Conservation (phyloP, 2,797 vertebrate genomes). For the Anguilla megastoma region DNA sequence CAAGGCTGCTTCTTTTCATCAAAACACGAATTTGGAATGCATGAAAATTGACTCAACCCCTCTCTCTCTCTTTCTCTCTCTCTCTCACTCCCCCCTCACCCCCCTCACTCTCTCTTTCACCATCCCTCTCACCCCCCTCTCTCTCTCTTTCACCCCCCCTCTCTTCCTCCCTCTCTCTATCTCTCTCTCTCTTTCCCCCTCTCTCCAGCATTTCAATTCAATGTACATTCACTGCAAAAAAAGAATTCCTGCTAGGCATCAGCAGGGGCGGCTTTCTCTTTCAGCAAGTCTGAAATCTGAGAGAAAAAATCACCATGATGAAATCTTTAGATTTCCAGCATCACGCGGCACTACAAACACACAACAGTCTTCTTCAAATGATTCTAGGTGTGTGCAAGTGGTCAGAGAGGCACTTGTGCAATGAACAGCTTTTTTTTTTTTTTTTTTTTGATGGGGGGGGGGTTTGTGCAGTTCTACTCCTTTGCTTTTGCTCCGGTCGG, state of each 20-base stretch:
- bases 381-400: background rate
- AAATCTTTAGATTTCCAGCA: background rate
- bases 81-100: too few species aligned
- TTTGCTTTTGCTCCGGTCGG: background rate
- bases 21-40: background rate
- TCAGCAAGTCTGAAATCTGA: background rate
- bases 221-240: background rate
- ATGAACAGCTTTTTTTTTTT: background rate
- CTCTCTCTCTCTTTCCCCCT: background rate
- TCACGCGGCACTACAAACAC: background rate
- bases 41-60: background rate
- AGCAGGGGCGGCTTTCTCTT: background rate
- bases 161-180: background rate
- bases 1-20: conserved; percentile 5
- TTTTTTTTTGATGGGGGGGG: background rate
- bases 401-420: background rate
- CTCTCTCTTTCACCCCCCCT: too few species aligned
- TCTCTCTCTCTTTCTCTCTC: background rate
- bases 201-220: background rate
- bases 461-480: background rate
- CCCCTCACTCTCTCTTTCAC: background rate
- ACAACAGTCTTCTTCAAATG: background rate
- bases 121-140: background rate
- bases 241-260: background rate
- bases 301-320: background rate